Base-by-base conservation (phyloP, 1,140 invertebrate genomes). In the Drosophila insularis region DNA sequence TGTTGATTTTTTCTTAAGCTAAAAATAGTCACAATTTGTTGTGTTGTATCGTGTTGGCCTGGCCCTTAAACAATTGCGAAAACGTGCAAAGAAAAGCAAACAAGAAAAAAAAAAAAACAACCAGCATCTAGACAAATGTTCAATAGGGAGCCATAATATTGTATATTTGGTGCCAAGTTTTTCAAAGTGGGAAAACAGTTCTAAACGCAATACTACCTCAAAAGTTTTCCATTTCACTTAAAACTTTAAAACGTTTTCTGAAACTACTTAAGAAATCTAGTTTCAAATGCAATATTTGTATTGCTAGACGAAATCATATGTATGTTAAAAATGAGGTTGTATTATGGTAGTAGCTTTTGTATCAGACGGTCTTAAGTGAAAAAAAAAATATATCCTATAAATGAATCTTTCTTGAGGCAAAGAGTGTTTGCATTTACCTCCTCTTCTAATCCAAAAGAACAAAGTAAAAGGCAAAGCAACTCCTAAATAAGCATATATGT, bases 121-220 rank as follows among this genome's bases (percentile, higher is more conserved):
- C 56, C 65, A 54, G 46, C n/a, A 6, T 14, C 13, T 50, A 74
- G 71, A 75, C 69, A 78, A 75, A 78, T 78, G 76, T 65, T 78
- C 73, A 79, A 79, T 73, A 63, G 77, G 73, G 68, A 79, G 77
- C 69, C 76, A 79, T 76, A 72, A 79, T 76, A 76, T 79, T 72
- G 58, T 66, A 79, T 76, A 75, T 71, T 72, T 72, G 68, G 61
- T 67, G 68, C 68, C 55, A 58, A 58, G 43, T 46, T 19, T 8
- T 6, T 1, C 43, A 46, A 17, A 19, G n/a, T 46, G 6, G 4
- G 27, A 5, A 27, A 46, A 8, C 1, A 7, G 7, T 11, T 2
- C 10, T 4, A 11, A 13, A 3, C 11, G 1, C 35, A 13, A 13
- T 4, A 3, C 10, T 13, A n/a, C 10, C 10, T 37, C 2, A 37